Conservation (phyloP, 2,113 vertebrate genomes). For the Pygoscelis adeliae region DNA sequence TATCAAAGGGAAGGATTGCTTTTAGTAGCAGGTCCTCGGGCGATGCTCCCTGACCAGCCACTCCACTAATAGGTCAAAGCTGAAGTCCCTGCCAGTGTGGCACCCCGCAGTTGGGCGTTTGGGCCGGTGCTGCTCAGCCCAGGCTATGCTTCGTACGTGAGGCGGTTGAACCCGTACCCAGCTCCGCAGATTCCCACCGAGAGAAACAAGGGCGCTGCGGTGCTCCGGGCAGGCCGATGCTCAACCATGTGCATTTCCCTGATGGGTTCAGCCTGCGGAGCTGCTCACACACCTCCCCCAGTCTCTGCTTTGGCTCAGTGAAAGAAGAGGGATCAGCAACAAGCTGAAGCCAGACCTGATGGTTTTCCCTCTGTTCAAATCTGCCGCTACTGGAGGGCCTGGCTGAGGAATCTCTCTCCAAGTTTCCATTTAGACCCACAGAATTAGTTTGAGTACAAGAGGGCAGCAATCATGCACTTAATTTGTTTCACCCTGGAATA, state of each 20-base stretch:
- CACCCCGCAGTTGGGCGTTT: accelerated
- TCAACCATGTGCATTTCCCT: neutral
- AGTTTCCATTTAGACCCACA: neutral
- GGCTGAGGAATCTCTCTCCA: neutral
- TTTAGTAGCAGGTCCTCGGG: neutral
- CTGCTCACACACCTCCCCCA: neutral
- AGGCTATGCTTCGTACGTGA: neutral
- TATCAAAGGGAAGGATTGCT: neutral
- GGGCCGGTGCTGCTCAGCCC: accelerated
- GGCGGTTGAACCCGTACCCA: accelerated
- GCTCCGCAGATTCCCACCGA: neutral
- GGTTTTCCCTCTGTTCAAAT: neutral
- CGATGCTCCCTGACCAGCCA: neutral
- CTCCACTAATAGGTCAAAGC: neutral
- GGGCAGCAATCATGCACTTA: neutral
- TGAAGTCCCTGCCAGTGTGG: neutral
- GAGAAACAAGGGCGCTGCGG: neutral
- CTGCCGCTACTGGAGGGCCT: accelerated
- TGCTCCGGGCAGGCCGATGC: neutral
- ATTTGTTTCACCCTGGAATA: constrained; percentile 30
- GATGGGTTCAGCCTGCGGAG: neutral
- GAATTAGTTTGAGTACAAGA: neutral
- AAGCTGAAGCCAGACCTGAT: neutral
- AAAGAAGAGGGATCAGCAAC: neutral
- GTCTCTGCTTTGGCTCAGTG: neutral